Conservation (phyloP, 2,113 vertebrate species). For the Proteles cristata region DNA sequence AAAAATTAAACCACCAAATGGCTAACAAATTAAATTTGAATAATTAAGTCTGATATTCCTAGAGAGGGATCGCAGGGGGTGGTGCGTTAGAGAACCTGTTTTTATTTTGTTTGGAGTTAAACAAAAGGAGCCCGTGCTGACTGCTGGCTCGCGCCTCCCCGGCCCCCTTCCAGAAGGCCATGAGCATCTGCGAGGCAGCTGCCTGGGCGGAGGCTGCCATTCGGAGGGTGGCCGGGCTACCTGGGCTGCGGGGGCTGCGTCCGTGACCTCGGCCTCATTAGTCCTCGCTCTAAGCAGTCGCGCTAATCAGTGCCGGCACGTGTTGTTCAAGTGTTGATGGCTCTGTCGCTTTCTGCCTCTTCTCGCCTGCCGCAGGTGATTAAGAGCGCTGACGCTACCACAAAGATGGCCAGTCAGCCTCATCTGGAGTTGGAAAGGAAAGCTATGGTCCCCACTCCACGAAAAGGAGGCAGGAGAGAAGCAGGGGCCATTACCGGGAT, state of each 20-base stretch:
- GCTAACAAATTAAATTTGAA: slow-evolving; percentile 77
- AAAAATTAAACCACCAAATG: slow-evolving; percentile 65
- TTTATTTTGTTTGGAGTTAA: slow-evolving; percentile 75
- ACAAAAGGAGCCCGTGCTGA: slow-evolving; percentile 59
- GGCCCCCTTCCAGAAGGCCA: slow-evolving; percentile 41
- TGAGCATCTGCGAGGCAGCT: slow-evolving; percentile 37
- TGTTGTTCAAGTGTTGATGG: background rate
- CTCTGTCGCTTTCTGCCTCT: background rate
- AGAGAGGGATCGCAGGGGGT: slow-evolving; percentile 67
- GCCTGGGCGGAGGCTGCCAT: accelerated
- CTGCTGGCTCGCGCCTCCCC: background rate
- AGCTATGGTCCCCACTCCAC: background rate
- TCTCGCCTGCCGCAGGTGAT: background rate
- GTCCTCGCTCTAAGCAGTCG: background rate
- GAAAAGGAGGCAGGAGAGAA: background rate
- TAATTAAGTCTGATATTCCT: slow-evolving; percentile 75
- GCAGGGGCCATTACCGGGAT: background rate
- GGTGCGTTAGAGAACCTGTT: slow-evolving; percentile 63
- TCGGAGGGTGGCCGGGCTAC: background rate
- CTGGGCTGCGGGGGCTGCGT: background rate
- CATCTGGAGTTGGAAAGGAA: background rate
- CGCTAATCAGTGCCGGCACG: background rate
- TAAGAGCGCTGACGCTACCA: background rate
- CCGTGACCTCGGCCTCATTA: slow-evolving; percentile 9
- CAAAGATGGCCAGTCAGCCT: background rate